Base-by-base conservation (phyloP, 2,888 invertebrate genomes). In the Chloroclystis v-ata region DNA sequence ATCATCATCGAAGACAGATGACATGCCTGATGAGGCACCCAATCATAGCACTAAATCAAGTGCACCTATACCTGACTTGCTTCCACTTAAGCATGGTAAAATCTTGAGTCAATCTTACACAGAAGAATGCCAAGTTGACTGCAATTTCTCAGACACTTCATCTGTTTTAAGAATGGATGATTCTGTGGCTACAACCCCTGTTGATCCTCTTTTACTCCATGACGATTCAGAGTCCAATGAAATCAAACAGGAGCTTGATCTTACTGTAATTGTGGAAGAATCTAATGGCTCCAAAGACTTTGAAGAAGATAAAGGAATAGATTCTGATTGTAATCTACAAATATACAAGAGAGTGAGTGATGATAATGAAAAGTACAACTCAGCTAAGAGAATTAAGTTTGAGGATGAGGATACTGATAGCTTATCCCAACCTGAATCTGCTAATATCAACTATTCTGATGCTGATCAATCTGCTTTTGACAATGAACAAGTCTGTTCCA, bases 1-100 rank as follows among this genome's bases (percentile, higher is more conserved):
- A 45, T 90, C 91, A 11, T 89, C 91, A 41, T 80, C 90, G 9
- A 90, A 82, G 62, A 83, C 79, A 47, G 83, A 89, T 66, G 85
- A 84, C 43, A 56, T 61, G 28, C 46, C 63, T 14, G 84, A 85
- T 52, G 82, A 84, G 28, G 42, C 65, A 32, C 48, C 63, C 12
- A 47, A 61, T 29, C 49, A 67, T 20, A 68, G 66, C 54, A 65
- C 63, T 43, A 88, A 86, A 57, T 71, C 78, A 28, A 67, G 72
- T 49, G 79, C 76, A 13, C 86, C 87, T 28, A 73, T 89, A 28
- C 89, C 89, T 50, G 89, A 86, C 43, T 65, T 88, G 49, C 69
- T 89, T 4, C 89, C 89, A 47, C 57, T 88, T 2, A 87, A 84
- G 64, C 76, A 78, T 66, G 58, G 66, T 2, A 85, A 83, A 53